Percentiles rank a stretch among this genome's conserved stretches.
These are phyloP conservation scores for Solenopsis invicta DNA, from an alignment of 1,140 invertebrate genomes.

Conservation along the genomic window DNA sequence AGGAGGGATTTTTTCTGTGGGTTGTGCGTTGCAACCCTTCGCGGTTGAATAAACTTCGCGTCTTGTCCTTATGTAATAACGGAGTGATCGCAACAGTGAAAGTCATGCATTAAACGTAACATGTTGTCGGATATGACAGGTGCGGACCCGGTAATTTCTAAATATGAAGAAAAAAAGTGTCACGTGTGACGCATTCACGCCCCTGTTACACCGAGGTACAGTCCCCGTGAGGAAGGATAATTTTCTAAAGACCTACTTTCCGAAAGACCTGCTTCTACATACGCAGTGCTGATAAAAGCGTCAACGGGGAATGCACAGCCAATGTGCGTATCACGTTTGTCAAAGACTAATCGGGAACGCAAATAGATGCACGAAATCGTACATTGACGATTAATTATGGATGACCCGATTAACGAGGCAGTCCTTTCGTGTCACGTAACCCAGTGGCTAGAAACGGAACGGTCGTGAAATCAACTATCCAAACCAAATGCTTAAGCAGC, in stretches of 20 bases:
- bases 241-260: slow-evolving; percentile 40
- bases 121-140: neutral
- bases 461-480: neutral
- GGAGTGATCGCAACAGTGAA: slow-evolving; percentile 39
- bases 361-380: slow-evolving; percentile 37
- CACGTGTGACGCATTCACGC: too few relatives aligned
- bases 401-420: slow-evolving; percentile 7
- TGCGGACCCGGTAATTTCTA: neutral
- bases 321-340: neutral
- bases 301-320: neutral
- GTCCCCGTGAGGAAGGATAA: neutral
- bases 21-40: neutral
- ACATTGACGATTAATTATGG: slow-evolving; percentile 33
- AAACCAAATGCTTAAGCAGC: neutral
- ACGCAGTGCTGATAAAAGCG: neutral
- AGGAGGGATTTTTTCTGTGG: neutral
- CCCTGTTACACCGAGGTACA: neutral
- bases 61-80: slow-evolving; percentile 37
- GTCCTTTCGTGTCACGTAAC: slow-evolving; percentile 5
- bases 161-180: neutral
- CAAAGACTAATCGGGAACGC: neutral
- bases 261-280: slow-evolving; percentile 35
- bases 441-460: neutral
- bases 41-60: slow-evolving; percentile 36
- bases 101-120: slow-evolving; percentile 44